A percentile compares a stretch with the other conserved stretches of the same genome.
These are phyloP conservation scores for Pseudomyrmex concolor DNA, from an alignment of 1,140 invertebrate species.

Conservation along the genomic window DNA sequence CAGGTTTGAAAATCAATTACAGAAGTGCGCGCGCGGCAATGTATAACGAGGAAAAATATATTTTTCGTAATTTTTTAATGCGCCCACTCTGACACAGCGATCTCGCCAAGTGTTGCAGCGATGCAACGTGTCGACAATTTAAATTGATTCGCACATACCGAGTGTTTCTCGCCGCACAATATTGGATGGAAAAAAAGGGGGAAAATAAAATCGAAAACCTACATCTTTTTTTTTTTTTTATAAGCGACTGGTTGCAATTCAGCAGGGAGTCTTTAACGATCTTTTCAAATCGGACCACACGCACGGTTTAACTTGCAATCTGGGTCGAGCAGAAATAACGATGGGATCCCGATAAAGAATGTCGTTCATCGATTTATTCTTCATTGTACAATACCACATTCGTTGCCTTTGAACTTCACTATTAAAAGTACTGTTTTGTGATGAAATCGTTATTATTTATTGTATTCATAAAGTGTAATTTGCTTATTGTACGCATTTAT, in stretches of 20 bases:
- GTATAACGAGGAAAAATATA: constrained; percentile 57
- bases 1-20: constrained; percentile 55
- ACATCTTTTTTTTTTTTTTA: background rate
- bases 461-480: constrained; percentile 1
- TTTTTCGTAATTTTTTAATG: constrained; percentile 61
- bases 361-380: constrained; percentile 19
- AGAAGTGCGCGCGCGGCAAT: constrained; percentile 28
- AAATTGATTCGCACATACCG: constrained; percentile 54
- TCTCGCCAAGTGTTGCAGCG: constrained; percentile 47
- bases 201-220: constrained; percentile 35
- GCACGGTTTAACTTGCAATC: constrained; percentile 53
- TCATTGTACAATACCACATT: constrained; percentile 22
- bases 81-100: constrained; percentile 35
- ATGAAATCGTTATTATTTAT: constrained; percentile 35
- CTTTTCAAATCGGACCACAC: constrained; percentile 36
- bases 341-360: constrained; percentile 47
- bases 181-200: constrained; percentile 21
- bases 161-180: constrained; percentile 36
- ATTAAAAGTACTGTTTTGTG: constrained; percentile 10
- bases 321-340: constrained; percentile 61
- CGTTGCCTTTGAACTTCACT: constrained; percentile 35
- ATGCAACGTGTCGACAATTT: constrained; percentile 45
- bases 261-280: constrained; percentile 41
- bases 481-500: constrained; percentile 19
- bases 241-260: constrained; percentile 35